Evolutionary conservation across 2,888 invertebrate species (phyloP), one percentile per base, ranked within the genome.

Genomic region (Myopa tessellatipennis): DNA sequence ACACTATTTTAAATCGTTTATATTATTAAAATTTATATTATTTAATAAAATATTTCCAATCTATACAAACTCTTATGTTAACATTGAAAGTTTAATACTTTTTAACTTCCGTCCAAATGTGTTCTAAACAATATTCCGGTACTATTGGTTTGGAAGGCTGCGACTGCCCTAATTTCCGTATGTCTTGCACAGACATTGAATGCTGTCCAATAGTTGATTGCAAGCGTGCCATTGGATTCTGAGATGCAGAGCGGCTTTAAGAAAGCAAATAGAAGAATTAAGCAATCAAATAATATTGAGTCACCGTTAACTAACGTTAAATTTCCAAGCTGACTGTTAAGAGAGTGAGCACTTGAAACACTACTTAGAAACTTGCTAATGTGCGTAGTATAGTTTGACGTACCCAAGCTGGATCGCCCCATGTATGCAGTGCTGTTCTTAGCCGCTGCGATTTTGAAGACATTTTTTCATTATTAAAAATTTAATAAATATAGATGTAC

Each of bases 101-200:
- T 82, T 85, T 90, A 78, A 90, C 93, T 84, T 98, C 98, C 0
- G 95, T 95, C 98, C 98, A 98, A 16, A 97, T 90, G 85, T 95
- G 94, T 82, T 98, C 97, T 67, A 98, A 90, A 84, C 97, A 97
- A 80, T 97, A 91, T 82, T 95, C 95, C 0, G 98, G 97, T 82
- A 94, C 93, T 40, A 96, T 89, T 0, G 95, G 95, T 82, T 94
- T 91, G 0, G 92, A 90, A n/a, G 91, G 92, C 65, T 90, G 91
- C 0, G 88, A 85, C 79, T 91, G 91, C 0, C 90, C 88, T 36
- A 90, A 84, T 52, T 91, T 91, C 58, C 91, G 90, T 2, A 90
- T 87, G 70, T 90, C 88, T 81, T 88, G 88, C 14, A 87, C 82
- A 4, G 88, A 89, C 69, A 85, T 79, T n/a, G 88, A 87, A 77